These are phyloP conservation scores for Chaetops frenatus DNA, from an alignment of 2,113 vertebrate genomes.

Conservation along the genomic window DNA sequence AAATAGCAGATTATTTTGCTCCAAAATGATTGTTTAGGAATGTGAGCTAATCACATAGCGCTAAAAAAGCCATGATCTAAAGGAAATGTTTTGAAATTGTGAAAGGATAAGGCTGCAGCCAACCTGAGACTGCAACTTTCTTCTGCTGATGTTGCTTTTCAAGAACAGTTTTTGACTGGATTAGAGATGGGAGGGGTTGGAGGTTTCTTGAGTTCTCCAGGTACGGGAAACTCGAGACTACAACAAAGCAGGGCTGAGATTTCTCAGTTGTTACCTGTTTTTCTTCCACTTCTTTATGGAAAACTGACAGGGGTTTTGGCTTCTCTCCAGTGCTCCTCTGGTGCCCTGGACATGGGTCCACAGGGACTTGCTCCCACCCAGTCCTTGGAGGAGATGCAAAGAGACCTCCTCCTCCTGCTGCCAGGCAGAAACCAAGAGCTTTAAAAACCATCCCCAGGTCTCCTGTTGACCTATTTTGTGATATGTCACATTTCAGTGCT, in stretches of 20 bases:
- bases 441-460: not conserved
- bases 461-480: not conserved
- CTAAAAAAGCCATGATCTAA: not conserved
- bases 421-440: not conserved
- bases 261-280: not conserved
- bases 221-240: not conserved
- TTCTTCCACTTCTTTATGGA: not conserved
- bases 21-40: not conserved
- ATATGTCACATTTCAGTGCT: not conserved
- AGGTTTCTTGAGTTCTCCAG: not conserved
- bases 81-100: not conserved
- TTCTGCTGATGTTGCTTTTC: not conserved
- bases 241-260: not conserved
- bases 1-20: not conserved
- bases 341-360: not conserved
- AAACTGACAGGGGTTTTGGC: not conserved
- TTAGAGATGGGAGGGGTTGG: not conserved
- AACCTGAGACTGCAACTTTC: not conserved
- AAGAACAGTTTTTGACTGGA: not conserved
- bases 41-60: not conserved
- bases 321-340: not conserved
- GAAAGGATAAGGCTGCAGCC: not conserved
- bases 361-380: not conserved
- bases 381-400: not conserved
- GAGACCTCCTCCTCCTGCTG: not conserved